Evolutionary conservation across 1,140 invertebrate species (phyloP).

Genomic region (Elymnias hypermnestra): DNA sequence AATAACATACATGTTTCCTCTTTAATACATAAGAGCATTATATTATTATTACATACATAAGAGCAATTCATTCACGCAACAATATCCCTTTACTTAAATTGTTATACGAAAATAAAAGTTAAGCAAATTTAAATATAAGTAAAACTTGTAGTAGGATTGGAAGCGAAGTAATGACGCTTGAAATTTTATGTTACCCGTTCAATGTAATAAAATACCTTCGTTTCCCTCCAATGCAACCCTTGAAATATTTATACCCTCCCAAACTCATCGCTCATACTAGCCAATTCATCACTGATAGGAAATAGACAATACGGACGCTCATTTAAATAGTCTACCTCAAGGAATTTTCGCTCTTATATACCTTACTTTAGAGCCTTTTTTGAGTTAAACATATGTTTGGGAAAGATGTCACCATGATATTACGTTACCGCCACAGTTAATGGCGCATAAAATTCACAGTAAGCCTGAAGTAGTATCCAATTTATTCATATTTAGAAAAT

Average conservation of each 20-base stretch:
- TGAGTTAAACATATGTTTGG: conserved; percentile 10
- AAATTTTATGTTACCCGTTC: too few relatives aligned
- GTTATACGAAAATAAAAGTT: too few relatives aligned
- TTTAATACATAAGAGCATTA: too few relatives aligned
- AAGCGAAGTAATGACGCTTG: too few relatives aligned
- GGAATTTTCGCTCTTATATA: conserved; percentile 23
- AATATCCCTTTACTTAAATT: too few relatives aligned
- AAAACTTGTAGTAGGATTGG: too few relatives aligned
- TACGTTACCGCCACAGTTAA: conserved; percentile 50
- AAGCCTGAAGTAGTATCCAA: conserved; percentile 22
- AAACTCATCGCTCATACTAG: background rate
- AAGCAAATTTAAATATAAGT: too few relatives aligned
- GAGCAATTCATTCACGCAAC: too few relatives aligned
- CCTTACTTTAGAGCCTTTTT: conserved; percentile 16
- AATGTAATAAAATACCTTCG: too few relatives aligned
- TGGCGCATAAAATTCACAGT: conserved; percentile 55
- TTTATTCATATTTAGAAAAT: conserved; percentile 24
- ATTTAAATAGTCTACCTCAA: conserved; percentile 11
- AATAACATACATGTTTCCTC: too few relatives aligned
- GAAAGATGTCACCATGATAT: conserved; percentile 55
- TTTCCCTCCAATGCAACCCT: too few relatives aligned
- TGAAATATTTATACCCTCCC: background rate
- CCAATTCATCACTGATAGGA: conserved; percentile 6
- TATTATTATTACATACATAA: too few relatives aligned
- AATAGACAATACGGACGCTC: conserved; percentile 3